These are phyloP conservation scores for Amphimallon solstitiale DNA, from an alignment of 2,888 invertebrate genomes.

Conservation along the genomic window DNA sequence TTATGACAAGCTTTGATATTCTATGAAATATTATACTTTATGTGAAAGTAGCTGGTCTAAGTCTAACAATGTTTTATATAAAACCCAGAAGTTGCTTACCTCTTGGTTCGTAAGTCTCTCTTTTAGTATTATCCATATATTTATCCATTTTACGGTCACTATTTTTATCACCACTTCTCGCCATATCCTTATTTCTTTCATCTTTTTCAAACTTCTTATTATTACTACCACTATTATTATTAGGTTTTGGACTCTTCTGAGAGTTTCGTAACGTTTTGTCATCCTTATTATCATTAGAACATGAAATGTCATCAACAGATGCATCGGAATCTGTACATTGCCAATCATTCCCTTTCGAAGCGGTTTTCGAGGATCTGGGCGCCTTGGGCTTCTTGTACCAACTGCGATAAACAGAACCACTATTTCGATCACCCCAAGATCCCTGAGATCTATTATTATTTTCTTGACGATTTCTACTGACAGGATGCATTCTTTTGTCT, in stretches of 20 bases:
- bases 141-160: conserved; percentile 53
- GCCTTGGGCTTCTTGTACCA: conserved; percentile 56
- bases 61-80: too few species aligned
- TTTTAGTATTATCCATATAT: conserved; percentile 59
- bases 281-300: conserved; percentile 68
- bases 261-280: conserved; percentile 62
- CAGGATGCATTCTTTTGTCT: conserved; percentile 57
- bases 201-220: conserved; percentile 67
- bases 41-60: too few species aligned
- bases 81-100: conserved; percentile 54
- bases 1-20: too few species aligned
- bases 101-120: conserved; percentile 84
- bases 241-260: conserved; percentile 67
- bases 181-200: conserved; percentile 68
- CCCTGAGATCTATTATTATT: conserved; percentile 58
- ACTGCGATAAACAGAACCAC: conserved; percentile 45
- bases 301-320: conserved; percentile 76
- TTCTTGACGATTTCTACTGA: conserved; percentile 59
- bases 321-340: conserved; percentile 79
- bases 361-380: conserved; percentile 60
- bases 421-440: conserved; percentile 63
- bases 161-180: conserved; percentile 38
- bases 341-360: conserved; percentile 64
- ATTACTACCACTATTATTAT: conserved; percentile 34
- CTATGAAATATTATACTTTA: too few species aligned